A percentile compares a stretch with the other conserved stretches of the same genome.
These are phyloP conservation scores for Drosophila punjabiensis DNA, from an alignment of 1,140 invertebrate genomes.

Conservation along the genomic window DNA sequence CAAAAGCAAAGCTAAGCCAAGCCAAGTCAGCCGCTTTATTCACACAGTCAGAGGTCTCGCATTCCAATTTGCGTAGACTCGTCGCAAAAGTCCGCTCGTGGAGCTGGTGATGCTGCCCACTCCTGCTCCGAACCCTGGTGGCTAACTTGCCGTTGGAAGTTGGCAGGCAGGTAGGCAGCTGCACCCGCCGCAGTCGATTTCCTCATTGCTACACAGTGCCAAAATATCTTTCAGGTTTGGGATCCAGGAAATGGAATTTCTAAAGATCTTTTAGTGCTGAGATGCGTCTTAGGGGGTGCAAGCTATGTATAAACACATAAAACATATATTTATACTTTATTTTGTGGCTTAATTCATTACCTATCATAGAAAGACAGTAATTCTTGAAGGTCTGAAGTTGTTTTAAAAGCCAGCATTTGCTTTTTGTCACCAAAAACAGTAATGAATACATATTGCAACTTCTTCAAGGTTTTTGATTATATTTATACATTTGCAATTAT, in stretches of 20 bases:
- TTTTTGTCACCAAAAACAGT: neutral
- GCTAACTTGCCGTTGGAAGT: constrained; percentile 14
- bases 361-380: neutral
- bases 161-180: constrained; percentile 40
- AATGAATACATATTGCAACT: too few relatives aligned
- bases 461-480: neutral
- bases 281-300: neutral
- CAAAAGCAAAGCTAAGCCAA: constrained; percentile 55
- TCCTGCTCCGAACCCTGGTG: constrained; percentile 36
- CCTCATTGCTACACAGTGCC: constrained; percentile 61
- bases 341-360: neutral
- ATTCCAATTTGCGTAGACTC: constrained; percentile 81
- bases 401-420: neutral
- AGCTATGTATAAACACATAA: neutral
- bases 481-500: neutral
- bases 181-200: constrained; percentile 67
- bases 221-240: constrained; percentile 7
- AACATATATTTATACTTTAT: neutral
- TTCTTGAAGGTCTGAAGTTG: neutral
- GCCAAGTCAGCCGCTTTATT: constrained; percentile 52
- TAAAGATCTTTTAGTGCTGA: neutral
- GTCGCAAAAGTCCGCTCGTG: constrained; percentile 31
- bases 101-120: constrained; percentile 34
- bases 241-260: neutral
- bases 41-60: constrained; percentile 78